Conservation (phyloP, 1,140 invertebrate species). For the Drosophila ambigua region DNA sequence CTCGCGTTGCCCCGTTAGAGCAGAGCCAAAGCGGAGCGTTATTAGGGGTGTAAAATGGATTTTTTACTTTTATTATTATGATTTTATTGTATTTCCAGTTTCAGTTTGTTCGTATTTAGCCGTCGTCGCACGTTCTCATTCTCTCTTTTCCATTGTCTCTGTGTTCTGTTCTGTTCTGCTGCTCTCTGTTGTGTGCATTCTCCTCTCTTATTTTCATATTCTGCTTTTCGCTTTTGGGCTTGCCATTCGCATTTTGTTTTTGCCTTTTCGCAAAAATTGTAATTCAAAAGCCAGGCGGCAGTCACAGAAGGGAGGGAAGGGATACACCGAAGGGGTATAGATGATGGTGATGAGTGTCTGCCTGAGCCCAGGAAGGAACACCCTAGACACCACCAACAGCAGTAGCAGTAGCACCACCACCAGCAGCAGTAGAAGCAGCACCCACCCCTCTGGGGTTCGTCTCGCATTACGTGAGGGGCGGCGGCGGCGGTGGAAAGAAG, state of each 20-base stretch:
- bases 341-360: slow-evolving; percentile 27
- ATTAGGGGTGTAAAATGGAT: slow-evolving; percentile 83
- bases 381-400: slow-evolving; percentile 16
- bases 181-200: too few relatives aligned
- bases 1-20: neutral
- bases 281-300: slow-evolving; percentile 53
- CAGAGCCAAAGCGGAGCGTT: slow-evolving; percentile 30
- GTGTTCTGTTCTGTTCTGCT: too few relatives aligned
- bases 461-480: slow-evolving; percentile 28
- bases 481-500: slow-evolving; percentile 6
- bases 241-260: slow-evolving; percentile 71
- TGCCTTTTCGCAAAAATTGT: slow-evolving; percentile 69
- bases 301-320: slow-evolving; percentile 26
- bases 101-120: slow-evolving; percentile 59
- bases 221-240: slow-evolving; percentile 55
- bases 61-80: slow-evolving; percentile 83
- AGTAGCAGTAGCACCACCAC: slow-evolving; percentile 3
- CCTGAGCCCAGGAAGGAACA: slow-evolving; percentile 5
- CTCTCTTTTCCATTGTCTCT: slow-evolving; percentile 56
- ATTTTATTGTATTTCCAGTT: slow-evolving; percentile 82
- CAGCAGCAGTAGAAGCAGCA: slow-evolving; percentile 1
- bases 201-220: slow-evolving; percentile 43
- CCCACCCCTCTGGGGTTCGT: slow-evolving; percentile 44
- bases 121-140: slow-evolving; percentile 15
- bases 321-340: slow-evolving; percentile 32